Evolutionary conservation across 2,888 invertebrate species (phyloP), one percentile per base, ranked within the genome.

Genomic region (Mimumesa dahlbomi): DNA sequence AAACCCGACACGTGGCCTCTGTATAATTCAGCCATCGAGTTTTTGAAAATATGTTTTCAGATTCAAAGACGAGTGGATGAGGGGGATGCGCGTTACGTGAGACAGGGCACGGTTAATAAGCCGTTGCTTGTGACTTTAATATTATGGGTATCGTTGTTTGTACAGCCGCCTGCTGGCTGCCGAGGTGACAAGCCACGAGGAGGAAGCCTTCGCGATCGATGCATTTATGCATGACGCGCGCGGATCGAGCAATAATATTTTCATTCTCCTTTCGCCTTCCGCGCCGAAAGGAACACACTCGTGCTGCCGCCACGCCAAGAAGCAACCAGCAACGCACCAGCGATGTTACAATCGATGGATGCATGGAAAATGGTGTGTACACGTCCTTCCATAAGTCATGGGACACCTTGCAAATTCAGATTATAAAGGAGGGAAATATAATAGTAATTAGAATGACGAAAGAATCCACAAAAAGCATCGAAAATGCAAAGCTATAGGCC

Each of bases 81-180:
- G 43, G 54, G 42, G 31, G 54, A 48, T 57, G 42, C 45, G 49
- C 40, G 14, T 13, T 13, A 11, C 40, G 62, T 70, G 53, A 71
- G 71, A 57, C 70, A 54, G 65, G 56, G 53, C 56, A 57, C 70
- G 58, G 67, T 71, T 79, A 68, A 81, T 80, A 80, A 80, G 77
- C 78, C 81, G 62, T 75, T 78, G 81, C 80, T 78, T 81, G 81
- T 83, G 83, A 85, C 85, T 85, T 82, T 83, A 77, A 84, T 82
- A 85, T 84, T 84, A 85, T 81, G 83, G 81, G 84, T 85, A 87
- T 87, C 86, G 84, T 84, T 87, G 87, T 87, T 87, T 87, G 87
- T 79, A 82, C 87, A 87, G 87, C 85, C 86, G 84, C 81, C 68
- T 77, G 73, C 50, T 66, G 56, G 73, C 65, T 53, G 71, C 62